A percentile compares a stretch with the other conserved stretches of the same genome.
Evolutionary conservation across 2,888 invertebrate genomes (phyloP).

Genomic region (Mesoligia furuncula): DNA sequence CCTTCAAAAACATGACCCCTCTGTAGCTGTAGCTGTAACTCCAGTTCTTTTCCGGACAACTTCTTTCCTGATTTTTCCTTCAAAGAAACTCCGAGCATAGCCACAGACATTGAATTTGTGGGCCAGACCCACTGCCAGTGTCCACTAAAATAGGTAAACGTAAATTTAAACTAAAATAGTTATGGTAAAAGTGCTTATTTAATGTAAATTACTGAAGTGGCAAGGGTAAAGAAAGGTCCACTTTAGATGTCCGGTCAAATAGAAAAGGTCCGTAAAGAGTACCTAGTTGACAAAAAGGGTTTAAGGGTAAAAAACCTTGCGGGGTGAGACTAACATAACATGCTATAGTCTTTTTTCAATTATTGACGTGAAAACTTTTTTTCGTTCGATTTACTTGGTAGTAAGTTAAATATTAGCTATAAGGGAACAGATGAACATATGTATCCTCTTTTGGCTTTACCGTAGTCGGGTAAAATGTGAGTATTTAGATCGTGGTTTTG

Average conservation of each 20-base stretch:
- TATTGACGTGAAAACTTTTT: background rate
- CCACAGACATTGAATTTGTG: no score
- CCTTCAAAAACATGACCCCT: no score
- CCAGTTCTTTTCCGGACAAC: no score
- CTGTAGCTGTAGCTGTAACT: no score
- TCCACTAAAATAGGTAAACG: no score
- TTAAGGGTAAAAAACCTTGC: background rate
- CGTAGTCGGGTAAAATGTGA: background rate
- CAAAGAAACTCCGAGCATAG: no score
- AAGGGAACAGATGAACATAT: background rate
- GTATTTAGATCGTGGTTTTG: background rate
- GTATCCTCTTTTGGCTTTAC: background rate
- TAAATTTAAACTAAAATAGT: background rate
- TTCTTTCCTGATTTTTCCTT: no score
- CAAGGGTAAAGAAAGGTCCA: constrained; percentile 2
- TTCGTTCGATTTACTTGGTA: background rate
- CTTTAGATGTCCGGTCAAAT: constrained; percentile 9
- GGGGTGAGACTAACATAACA: background rate
- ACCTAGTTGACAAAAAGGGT: background rate
- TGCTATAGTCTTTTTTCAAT: background rate
- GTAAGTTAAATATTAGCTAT: background rate
- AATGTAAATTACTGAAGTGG: background rate
- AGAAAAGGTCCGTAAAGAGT: background rate
- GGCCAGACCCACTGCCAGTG: no score
- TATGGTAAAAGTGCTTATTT: background rate